A percentile compares a stretch with the other conserved stretches of the same genome.
phyloP scores from a whole-genome alignment of 2,888 invertebrate species.

The Cylloceria caligata region DNA sequence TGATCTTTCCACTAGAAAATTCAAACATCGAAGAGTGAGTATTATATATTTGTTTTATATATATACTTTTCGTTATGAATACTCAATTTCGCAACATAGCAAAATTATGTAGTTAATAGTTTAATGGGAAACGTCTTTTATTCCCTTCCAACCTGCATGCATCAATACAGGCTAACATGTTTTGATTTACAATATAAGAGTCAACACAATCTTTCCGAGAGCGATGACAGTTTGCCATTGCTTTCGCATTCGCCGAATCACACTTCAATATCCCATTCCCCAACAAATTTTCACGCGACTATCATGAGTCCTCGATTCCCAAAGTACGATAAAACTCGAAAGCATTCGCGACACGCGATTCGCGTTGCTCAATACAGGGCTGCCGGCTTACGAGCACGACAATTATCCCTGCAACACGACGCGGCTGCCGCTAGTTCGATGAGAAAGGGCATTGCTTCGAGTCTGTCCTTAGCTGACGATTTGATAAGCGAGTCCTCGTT shows the following conservation, averaged over 20 bases:
- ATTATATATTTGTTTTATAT: constrained; percentile 35
- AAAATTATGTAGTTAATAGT: neutral
- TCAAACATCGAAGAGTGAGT: constrained; percentile 88
- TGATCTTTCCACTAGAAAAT: constrained; percentile 81
- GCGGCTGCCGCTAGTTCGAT: constrained; percentile 27
- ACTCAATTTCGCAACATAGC: neutral
- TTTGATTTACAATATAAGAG: constrained; percentile 77
- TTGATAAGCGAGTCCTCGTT: constrained; percentile 83
- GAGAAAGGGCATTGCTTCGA: constrained; percentile 71
- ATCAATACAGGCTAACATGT: constrained; percentile 76
- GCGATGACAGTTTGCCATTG: constrained; percentile 77
- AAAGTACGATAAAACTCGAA: constrained; percentile 68
- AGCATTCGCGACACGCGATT: constrained; percentile 64
- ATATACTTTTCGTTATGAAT: neutral
- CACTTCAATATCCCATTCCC: constrained; percentile 69
- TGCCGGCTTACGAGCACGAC: constrained; percentile 54
- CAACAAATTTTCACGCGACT: constrained; percentile 64
- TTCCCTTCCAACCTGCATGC: constrained; percentile 76
- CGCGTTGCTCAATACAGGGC: constrained; percentile 71
- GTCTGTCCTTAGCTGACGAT: constrained; percentile 77
- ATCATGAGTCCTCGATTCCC: constrained; percentile 73
- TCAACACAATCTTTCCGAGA: constrained; percentile 75
- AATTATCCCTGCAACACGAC: constrained; percentile 64
- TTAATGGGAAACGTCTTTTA: constrained; percentile 42
- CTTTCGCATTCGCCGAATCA: constrained; percentile 71